phyloP scores from a whole-genome alignment of 2,797 vertebrate genomes.

The Anomalospiza imberbis region DNA sequence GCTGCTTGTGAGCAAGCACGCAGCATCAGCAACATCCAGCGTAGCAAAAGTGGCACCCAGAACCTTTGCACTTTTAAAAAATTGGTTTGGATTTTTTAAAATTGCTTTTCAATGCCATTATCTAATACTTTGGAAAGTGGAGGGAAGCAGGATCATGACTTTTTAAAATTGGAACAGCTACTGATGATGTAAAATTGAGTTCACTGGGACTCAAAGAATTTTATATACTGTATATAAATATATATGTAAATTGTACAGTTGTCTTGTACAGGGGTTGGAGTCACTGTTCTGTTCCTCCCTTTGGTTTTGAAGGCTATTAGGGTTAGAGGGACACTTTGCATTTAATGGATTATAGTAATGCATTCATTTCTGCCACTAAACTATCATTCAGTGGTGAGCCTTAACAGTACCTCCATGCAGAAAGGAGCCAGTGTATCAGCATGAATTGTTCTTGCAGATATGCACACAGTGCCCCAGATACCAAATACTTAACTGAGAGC shows the following conservation, averaged over 20 bases:
- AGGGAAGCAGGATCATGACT: slow-evolving; percentile 54
- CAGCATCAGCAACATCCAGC: slow-evolving; percentile 52
- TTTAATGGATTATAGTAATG: not conserved
- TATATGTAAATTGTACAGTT: slow-evolving; percentile 85
- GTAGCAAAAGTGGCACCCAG: slow-evolving; percentile 67
- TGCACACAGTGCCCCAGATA: not conserved
- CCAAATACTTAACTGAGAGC: not conserved
- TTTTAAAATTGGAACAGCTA: slow-evolving; percentile 73
- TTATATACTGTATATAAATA: slow-evolving; percentile 84
- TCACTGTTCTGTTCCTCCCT: slow-evolving; percentile 54
- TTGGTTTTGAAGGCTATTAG: slow-evolving; percentile 40
- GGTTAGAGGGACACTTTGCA: slow-evolving; percentile 6
- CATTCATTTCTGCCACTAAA: slow-evolving; percentile 17
- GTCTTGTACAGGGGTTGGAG: slow-evolving; percentile 76
- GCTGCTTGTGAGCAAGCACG: slow-evolving; percentile 19
- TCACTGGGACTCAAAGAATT: slow-evolving; percentile 69
- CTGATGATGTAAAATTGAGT: slow-evolving; percentile 74
- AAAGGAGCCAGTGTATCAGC: not conserved
- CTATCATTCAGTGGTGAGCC: not conserved
- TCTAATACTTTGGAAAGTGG: slow-evolving; percentile 61
- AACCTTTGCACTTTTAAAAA: slow-evolving; percentile 79
- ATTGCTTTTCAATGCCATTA: slow-evolving; percentile 66
- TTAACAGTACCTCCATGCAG: not conserved
- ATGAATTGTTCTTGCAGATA: not conserved
- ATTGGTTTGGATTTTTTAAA: slow-evolving; percentile 61